Conservation (phyloP, 2,797 vertebrate species). For the Streptopelia turtur region DNA sequence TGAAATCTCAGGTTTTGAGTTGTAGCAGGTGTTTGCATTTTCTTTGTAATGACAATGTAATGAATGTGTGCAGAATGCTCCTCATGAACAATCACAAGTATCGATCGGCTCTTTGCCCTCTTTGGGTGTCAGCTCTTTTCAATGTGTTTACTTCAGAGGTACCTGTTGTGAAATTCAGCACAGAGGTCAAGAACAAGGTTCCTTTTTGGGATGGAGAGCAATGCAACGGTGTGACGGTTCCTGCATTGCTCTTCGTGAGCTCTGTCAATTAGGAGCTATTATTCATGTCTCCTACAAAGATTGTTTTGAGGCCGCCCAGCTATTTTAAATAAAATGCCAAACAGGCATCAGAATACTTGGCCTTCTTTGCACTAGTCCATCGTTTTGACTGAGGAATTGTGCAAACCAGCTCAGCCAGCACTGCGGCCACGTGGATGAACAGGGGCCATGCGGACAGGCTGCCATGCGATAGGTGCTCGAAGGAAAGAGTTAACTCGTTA, state of each 20-base stretch:
- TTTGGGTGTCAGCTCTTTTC: neutral
- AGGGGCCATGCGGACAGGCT: neutral
- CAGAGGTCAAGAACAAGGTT: neutral
- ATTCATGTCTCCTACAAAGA: neutral
- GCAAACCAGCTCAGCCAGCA: neutral
- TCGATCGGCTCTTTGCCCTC: neutral
- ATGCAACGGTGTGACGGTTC: neutral
- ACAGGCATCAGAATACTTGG: neutral
- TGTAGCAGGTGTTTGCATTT: neutral
- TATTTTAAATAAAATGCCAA: neutral
- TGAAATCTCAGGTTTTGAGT: neutral
- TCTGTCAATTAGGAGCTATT: neutral
- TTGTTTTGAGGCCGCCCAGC: neutral
- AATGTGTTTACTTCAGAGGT: neutral
- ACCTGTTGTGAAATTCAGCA: neutral
- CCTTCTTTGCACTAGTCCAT: neutral
- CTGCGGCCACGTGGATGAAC: neutral
- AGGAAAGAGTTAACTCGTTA: neutral
- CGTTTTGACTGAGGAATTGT: neutral
- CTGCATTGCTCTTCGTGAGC: neutral
- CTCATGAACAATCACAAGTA: neutral
- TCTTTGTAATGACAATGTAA: neutral
- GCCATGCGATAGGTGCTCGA: fast-evolving
- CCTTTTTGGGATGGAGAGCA: neutral
- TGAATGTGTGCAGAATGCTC: neutral